Evolutionary conservation across 2,888 invertebrate species (phyloP).

Genomic region (Apodemia zela): DNA sequence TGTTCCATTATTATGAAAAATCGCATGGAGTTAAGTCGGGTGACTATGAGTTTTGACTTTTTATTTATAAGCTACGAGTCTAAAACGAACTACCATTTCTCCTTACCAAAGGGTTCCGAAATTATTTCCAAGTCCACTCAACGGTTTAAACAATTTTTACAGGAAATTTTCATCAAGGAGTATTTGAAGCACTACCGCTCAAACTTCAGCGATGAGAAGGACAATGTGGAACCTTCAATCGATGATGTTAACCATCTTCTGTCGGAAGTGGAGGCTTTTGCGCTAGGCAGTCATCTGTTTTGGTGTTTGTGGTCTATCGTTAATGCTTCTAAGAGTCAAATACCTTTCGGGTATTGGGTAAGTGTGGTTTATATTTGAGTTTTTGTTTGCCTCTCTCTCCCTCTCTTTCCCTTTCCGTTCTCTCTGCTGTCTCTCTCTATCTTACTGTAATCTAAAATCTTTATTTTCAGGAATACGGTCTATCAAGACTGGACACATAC

Average conservation of each 20-base stretch:
- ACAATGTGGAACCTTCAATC: slow-evolving; percentile 48
- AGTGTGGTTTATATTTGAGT: slow-evolving; percentile 40
- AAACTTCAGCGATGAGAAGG: slow-evolving; percentile 40
- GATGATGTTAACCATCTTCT: slow-evolving; percentile 83
- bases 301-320: slow-evolving; percentile 97
- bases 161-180: slow-evolving; percentile 81
- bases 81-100: too few relatives aligned
- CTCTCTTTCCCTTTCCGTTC: too few relatives aligned
- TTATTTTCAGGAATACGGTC: slow-evolving; percentile 83
- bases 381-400: too few relatives aligned
- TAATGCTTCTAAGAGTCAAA: slow-evolving; percentile 92
- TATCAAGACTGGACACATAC: slow-evolving; percentile 82
- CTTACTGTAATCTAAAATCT: neutral
- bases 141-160: slow-evolving; percentile 27
- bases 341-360: slow-evolving; percentile 97
- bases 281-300: slow-evolving; percentile 93
- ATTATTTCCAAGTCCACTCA: neutral
- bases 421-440: neutral
- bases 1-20: too few relatives aligned
- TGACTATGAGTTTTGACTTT: too few relatives aligned
- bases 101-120: too few relatives aligned
- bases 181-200: slow-evolving; percentile 58
- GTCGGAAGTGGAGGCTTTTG: slow-evolving; percentile 90
- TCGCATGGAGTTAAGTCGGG: too few relatives aligned
- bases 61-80: too few relatives aligned